Evolutionary conservation across 2,797 vertebrate genomes (phyloP).

Genomic region (Melanotaenia trifasciata): DNA sequence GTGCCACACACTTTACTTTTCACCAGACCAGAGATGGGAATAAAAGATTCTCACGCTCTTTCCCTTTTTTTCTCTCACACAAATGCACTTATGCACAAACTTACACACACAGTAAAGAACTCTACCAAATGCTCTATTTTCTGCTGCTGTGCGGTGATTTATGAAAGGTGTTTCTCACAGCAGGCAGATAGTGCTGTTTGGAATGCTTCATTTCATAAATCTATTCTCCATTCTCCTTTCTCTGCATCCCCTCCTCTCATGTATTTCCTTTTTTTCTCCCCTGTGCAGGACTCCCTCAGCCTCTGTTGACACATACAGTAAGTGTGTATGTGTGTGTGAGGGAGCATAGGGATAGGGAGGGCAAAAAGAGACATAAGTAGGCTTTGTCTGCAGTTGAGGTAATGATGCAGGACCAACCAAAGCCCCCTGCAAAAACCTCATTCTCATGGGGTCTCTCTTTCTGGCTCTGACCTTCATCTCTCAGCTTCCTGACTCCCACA

Average conservation of each 20-base stretch:
- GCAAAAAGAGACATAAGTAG: constrained; percentile 69
- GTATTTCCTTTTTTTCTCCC: constrained; percentile 69
- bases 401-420: constrained; percentile 90
- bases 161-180: constrained; percentile 95
- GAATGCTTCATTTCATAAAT: constrained; percentile 99
- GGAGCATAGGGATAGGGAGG: constrained; percentile 54
- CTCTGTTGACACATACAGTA: constrained; percentile 87
- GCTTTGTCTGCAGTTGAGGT: constrained; percentile 85
- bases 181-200: constrained; percentile 95
- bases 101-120: constrained; percentile 58
- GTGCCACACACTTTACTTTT: constrained; percentile 49
- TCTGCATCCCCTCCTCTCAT: constrained; percentile 62
- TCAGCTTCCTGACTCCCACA: constrained; percentile 18
- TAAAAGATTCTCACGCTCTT: constrained; percentile 54
- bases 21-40: constrained; percentile 52
- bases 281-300: constrained; percentile 86
- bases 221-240: constrained; percentile 85
- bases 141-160: constrained; percentile 90
- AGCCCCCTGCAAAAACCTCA: constrained; percentile 82
- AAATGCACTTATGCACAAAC: constrained; percentile 29
- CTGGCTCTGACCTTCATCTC: constrained; percentile 44
- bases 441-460: constrained; percentile 84
- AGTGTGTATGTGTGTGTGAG: constrained; percentile 66
- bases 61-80: constrained; percentile 24
- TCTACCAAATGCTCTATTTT: constrained; percentile 90